A percentile compares a stretch with the other conserved stretches of the same genome.
Evolutionary conservation across 2,797 vertebrate species (phyloP).

Genomic region (Molossus alvarezi): DNA sequence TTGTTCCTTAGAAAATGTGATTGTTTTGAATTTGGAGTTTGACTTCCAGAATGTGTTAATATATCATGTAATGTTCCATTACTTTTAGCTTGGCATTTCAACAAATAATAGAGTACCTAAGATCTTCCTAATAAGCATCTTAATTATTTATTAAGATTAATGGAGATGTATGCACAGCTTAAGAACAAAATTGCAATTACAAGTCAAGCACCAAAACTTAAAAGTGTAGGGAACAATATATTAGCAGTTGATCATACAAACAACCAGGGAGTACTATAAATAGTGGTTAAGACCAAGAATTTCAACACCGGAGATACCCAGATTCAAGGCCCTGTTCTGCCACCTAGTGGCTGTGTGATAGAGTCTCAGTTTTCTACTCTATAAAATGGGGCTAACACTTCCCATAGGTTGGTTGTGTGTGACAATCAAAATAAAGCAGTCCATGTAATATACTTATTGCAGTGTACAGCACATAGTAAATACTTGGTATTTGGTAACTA

Average conservation of each 20-base stretch:
- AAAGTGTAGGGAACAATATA: conserved; percentile 8
- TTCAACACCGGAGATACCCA: neutral
- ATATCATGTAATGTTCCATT: conserved; percentile 35
- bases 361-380: conserved; percentile 43
- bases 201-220: conserved; percentile 19
- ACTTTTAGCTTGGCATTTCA: conserved; percentile 72
- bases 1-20: conserved; percentile 46
- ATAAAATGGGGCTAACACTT: conserved; percentile 23
- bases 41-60: conserved; percentile 62
- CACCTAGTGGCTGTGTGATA: neutral
- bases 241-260: conserved; percentile 18
- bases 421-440: conserved; percentile 46
- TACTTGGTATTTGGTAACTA: neutral
- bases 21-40: conserved; percentile 63
- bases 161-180: neutral
- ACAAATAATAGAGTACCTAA: conserved; percentile 62
- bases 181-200: conserved; percentile 54
- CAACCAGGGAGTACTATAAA: neutral
- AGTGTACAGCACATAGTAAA: neutral
- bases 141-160: conserved; percentile 77
- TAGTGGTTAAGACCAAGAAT: conserved; percentile 4
- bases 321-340: neutral
- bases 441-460: neutral
- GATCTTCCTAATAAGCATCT: conserved; percentile 68
- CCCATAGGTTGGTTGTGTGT: neutral